These are phyloP conservation scores for Leptocoma aspasia DNA, from an alignment of 2,113 vertebrate genomes.

Conservation along the genomic window DNA sequence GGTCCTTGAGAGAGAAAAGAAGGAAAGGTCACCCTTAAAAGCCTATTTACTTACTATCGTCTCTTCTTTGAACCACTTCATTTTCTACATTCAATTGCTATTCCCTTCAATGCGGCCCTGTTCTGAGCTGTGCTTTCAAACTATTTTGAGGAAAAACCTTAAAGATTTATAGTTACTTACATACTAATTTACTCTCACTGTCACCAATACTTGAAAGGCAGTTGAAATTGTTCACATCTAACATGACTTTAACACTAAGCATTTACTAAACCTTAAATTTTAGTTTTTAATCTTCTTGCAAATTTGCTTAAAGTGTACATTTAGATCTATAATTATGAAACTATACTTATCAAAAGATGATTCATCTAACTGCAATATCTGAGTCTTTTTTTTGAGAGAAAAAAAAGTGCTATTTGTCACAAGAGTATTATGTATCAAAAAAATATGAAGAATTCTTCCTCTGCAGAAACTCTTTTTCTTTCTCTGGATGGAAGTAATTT, in stretches of 20 bases:
- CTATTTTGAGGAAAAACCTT: background rate
- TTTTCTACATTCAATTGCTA: background rate
- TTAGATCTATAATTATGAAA: background rate
- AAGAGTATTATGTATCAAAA: background rate
- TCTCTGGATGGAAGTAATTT: background rate
- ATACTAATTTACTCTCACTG: background rate
- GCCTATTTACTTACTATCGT: background rate
- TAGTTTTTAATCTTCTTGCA: background rate
- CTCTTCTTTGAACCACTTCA: rapidly evolving
- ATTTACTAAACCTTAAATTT: background rate
- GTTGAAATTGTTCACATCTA: background rate
- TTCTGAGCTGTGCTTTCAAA: background rate
- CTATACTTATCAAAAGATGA: background rate
- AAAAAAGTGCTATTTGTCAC: background rate
- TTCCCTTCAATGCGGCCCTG: rapidly evolving
- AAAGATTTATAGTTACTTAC: background rate
- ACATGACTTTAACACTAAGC: background rate
- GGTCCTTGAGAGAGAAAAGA: background rate
- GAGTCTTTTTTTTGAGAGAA: background rate
- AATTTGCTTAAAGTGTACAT: background rate
- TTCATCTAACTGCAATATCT: background rate
- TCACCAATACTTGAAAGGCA: background rate
- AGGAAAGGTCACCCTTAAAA: background rate
- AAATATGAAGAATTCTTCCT: background rate
- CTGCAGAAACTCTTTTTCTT: background rate